These are phyloP conservation scores for Buphagus erythrorhynchus DNA, from an alignment of 2,797 vertebrate species.

Conservation along the genomic window DNA sequence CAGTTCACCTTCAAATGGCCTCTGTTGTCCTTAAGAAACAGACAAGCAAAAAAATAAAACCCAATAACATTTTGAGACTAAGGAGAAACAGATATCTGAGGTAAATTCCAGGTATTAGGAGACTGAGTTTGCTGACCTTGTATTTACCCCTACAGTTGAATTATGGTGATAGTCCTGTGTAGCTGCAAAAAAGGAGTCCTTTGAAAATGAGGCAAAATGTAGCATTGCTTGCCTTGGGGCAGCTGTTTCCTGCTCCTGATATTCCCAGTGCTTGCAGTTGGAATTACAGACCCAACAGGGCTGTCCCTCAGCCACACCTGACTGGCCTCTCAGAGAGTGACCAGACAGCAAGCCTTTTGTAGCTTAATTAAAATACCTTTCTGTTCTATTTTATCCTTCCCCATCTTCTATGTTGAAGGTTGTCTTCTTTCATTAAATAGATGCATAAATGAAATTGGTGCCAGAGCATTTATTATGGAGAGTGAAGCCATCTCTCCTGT, in stretches of 20 bases:
- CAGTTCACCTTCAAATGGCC: not conserved
- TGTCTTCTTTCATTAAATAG: not conserved
- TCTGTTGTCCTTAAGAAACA: not conserved
- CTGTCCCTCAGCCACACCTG: not conserved
- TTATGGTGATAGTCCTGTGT: not conserved
- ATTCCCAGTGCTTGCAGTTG: not conserved
- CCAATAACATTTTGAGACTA: not conserved
- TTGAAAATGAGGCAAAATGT: not conserved
- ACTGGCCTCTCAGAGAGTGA: not conserved
- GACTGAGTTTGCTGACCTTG: not conserved
- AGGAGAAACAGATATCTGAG: not conserved
- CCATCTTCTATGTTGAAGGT: not conserved
- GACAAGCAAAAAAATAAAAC: not conserved
- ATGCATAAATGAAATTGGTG: not conserved
- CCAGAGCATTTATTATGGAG: not conserved
- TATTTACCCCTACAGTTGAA: not conserved
- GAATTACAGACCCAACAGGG: not conserved
- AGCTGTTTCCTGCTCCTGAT: not conserved
- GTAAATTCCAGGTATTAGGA: not conserved
- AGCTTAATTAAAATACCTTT: not conserved
- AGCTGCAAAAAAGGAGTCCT: not conserved
- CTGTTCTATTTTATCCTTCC: not conserved
- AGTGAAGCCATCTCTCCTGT: not conserved
- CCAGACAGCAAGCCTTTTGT: not conserved
- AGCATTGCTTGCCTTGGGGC: not conserved